These are phyloP conservation scores for Syngnathus rostellatus DNA, from an alignment of 2,797 vertebrate species.

Conservation along the genomic window DNA sequence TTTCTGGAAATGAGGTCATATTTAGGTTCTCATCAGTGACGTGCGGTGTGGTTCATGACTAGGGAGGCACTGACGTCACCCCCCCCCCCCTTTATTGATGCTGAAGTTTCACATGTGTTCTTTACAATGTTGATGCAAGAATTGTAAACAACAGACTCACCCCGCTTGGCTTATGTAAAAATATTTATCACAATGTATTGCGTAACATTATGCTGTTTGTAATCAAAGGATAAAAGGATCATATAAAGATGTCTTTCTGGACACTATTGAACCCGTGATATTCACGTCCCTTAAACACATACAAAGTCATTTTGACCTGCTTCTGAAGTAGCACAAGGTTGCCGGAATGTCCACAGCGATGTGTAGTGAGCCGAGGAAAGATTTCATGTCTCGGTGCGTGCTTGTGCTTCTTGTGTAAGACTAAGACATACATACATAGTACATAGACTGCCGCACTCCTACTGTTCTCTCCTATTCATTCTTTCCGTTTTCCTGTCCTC, in stretches of 20 bases:
- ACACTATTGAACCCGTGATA: not conserved
- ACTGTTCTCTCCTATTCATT: slow-evolving; percentile 38
- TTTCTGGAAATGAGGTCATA: no score
- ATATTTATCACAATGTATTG: no score
- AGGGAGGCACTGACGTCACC: no score
- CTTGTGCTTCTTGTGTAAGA: slow-evolving; percentile 4
- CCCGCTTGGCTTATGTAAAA: no score
- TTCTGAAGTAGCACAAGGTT: not conserved
- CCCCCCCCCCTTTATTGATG: no score
- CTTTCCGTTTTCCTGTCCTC: slow-evolving; percentile 52
- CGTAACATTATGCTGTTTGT: no score
- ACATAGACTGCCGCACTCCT: slow-evolving; percentile 19
- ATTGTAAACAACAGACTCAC: no score
- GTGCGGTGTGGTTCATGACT: no score
- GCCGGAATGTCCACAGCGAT: slow-evolving; percentile 29
- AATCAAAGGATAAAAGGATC: not conserved
- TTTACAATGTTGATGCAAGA: no score
- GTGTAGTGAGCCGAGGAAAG: slow-evolving; percentile 42
- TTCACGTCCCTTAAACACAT: not conserved
- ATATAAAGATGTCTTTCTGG: not conserved
- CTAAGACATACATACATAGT: slow-evolving; percentile 6
- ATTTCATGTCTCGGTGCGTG: slow-evolving; percentile 10
- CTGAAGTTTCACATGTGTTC: no score
- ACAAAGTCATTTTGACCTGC: not conserved
- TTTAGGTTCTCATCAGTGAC: no score